Evolutionary conservation across 1,140 invertebrate genomes (phyloP), one percentile per base, ranked within the genome.

Genomic region (Rhynchophorus ferrugineus): DNA sequence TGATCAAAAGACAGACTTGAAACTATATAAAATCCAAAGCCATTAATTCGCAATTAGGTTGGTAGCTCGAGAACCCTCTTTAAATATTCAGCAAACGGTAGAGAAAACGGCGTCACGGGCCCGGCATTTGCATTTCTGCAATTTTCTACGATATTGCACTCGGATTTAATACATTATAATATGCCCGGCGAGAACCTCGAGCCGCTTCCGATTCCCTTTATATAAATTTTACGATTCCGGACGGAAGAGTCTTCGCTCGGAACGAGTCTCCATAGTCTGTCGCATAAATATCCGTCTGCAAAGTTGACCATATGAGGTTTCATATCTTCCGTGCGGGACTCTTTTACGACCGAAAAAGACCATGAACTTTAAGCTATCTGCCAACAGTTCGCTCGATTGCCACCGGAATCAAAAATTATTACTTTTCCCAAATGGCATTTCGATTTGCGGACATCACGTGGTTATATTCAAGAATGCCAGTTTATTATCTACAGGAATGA

Each of bases 151-250:
- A 45, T 45, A 35, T 45, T 45, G 44, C 44, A 35, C 29, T 20
- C 13, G 20, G 22, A 45, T 45, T 45, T 45, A 45, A 45, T 45
- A 45, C 44, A 33, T 45, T 45, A 24, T 45, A 45, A 45, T 45
- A 45, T 35, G 34, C 44, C 44, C 21, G 6, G 7, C 7, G 39
- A 21, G 17, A 16, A 13, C n/a, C 5, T 7, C 17, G 11, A n/a
- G n/a, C n/a, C n/a, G n/a, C 33, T 9, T 34, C 33, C 13, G 13
- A 34, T 41, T 19, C 38, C 13, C 9, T 19, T 17, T 41, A 41
- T n/a, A n/a, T n/a, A n/a, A n/a, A n/a, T n/a, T n/a, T n/a, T n/a
- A n/a, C n/a, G n/a, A n/a, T n/a, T n/a, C n/a, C n/a, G n/a, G n/a
- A n/a, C n/a, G n/a, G n/a, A n/a, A n/a, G n/a, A n/a, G n/a, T n/a